phyloP scores from a whole-genome alignment of 1,140 invertebrate genomes.

The Lasaia peninsularis region DNA sequence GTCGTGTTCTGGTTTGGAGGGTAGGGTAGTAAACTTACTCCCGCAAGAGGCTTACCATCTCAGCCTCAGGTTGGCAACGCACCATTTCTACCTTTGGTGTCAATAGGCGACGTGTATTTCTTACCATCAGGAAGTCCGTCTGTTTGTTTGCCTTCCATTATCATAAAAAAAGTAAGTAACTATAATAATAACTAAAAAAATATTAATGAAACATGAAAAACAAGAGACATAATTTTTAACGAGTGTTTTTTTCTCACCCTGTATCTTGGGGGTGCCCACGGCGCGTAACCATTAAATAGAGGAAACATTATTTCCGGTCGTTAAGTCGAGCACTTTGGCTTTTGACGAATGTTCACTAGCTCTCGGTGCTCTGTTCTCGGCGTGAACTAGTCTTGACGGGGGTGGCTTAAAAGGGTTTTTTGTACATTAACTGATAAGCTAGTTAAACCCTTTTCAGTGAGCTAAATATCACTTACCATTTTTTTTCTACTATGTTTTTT shows the following conservation, averaged over 20 bases:
- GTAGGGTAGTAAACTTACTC: too few relatives aligned
- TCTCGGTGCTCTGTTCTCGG: slow-evolving; percentile 12
- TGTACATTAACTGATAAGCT: not conserved
- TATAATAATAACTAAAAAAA: not conserved
- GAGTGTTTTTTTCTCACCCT: slow-evolving; percentile 26
- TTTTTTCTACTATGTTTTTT: too few relatives aligned
- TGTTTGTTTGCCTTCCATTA: too few relatives aligned
- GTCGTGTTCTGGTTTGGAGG: too few relatives aligned
- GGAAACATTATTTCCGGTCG: slow-evolving; percentile 67
- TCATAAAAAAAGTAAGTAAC: slow-evolving; percentile 2
- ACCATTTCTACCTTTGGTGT: too few relatives aligned
- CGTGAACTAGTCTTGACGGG: not conserved
- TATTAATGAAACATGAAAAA: not conserved
- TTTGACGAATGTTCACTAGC: slow-evolving; percentile 57
- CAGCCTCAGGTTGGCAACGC: too few relatives aligned
- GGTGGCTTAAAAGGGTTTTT: slow-evolving; percentile 1
- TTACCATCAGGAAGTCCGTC: too few relatives aligned
- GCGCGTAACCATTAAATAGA: slow-evolving; percentile 56
- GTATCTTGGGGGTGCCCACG: slow-evolving; percentile 15
- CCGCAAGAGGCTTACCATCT: too few relatives aligned
- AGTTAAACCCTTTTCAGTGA: too few relatives aligned
- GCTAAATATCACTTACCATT: too few relatives aligned
- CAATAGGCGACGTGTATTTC: too few relatives aligned
- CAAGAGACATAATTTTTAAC: slow-evolving; percentile 48
- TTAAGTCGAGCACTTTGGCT: slow-evolving; percentile 55